A percentile compares a stretch with the other conserved stretches of the same genome.
These are phyloP conservation scores for Neoaliturus tenellus DNA, from an alignment of 2,888 invertebrate species.

Conservation along the genomic window DNA sequence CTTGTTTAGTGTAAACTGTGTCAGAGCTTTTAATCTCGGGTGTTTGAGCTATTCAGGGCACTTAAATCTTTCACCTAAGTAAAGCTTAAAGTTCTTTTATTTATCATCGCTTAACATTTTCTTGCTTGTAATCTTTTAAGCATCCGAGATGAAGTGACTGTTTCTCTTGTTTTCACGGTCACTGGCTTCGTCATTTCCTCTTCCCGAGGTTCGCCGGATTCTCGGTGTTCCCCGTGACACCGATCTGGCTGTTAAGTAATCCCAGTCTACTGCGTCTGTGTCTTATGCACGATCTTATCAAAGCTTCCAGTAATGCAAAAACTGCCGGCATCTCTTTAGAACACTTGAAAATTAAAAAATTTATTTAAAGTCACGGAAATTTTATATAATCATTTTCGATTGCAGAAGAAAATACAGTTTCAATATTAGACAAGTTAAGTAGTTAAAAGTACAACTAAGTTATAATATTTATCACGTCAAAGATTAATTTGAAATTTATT, in stretches of 20 bases:
- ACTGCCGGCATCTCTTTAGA: too few relatives aligned
- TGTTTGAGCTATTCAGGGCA: neutral
- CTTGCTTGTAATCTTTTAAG: neutral
- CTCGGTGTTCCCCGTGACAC: neutral
- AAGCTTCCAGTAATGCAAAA: too few relatives aligned
- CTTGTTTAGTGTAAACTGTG: neutral
- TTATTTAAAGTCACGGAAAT: too few relatives aligned
- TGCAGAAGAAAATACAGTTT: too few relatives aligned
- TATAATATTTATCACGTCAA: too few relatives aligned
- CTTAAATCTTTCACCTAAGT: constrained; percentile 1
- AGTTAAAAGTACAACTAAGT: too few relatives aligned
- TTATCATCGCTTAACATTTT: neutral
- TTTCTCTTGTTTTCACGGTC: neutral
- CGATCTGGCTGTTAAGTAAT: neutral
- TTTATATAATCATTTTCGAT: too few relatives aligned
- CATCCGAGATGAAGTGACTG: neutral
- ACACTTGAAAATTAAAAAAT: too few relatives aligned
- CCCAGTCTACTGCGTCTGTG: neutral
- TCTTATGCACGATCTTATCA: too few relatives aligned
- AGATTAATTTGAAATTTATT: too few relatives aligned
- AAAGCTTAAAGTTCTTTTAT: neutral
- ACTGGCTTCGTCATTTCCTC: neutral
- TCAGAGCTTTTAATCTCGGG: neutral
- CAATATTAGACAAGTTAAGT: too few relatives aligned
- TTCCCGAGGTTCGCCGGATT: neutral